Conservation (phyloP, 2,888 invertebrate genomes). For the Fragum fragum region DNA sequence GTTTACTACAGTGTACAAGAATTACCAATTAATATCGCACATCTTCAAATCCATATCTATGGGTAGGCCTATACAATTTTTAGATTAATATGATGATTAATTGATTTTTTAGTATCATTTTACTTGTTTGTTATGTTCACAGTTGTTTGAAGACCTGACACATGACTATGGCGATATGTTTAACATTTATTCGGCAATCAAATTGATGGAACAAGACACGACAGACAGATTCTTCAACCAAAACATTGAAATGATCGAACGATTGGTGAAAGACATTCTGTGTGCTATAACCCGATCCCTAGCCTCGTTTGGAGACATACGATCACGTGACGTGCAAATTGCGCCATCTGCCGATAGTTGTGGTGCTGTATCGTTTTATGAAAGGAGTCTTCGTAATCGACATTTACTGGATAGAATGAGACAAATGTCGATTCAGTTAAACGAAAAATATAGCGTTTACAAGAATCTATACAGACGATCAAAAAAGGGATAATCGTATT, state of each 20-base stretch:
- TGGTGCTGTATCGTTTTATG: background rate
- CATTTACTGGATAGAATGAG: background rate
- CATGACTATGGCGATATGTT: background rate
- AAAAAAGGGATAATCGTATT: background rate
- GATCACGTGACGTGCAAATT: constrained; percentile 8
- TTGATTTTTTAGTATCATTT: no score
- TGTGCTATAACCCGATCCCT: constrained; percentile 7
- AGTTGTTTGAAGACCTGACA: background rate
- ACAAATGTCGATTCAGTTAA: background rate
- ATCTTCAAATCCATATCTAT: no score
- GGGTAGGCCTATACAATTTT: no score
- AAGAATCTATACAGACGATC: no score
- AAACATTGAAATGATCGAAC: background rate
- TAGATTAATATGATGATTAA: no score
- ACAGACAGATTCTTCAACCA: background rate
- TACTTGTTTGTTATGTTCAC: no score
- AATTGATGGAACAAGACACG: background rate
- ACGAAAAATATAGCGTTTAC: background rate
- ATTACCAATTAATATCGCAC: no score
- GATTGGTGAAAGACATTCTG: background rate
- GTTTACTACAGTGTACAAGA: no score
- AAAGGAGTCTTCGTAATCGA: background rate
- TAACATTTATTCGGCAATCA: background rate
- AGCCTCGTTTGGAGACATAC: constrained; percentile 17
- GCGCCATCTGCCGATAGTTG: constrained; percentile 16